phyloP scores from a whole-genome alignment of 1,140 invertebrate genomes.

The Akabosia matsudoensis region DNA sequence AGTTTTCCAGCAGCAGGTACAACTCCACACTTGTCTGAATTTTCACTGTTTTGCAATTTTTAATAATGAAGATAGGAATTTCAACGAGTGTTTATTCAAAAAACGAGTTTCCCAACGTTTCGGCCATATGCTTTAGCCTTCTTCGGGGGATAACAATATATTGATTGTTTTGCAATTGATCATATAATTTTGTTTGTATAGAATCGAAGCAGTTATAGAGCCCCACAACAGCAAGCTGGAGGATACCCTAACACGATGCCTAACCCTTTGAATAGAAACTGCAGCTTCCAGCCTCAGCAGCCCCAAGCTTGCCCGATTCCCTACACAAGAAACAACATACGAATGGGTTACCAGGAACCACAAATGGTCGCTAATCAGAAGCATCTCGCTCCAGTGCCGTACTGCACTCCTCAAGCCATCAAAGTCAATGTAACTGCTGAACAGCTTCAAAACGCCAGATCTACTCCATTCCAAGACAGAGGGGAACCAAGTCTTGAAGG shows the following conservation, averaged over 20 bases:
- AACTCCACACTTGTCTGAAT: background rate
- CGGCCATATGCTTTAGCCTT: too few species aligned
- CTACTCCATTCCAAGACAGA: background rate
- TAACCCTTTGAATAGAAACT: too few species aligned
- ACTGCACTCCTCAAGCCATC: constrained; percentile 6
- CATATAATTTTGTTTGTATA: background rate
- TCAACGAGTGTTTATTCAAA: too few species aligned
- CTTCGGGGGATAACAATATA: too few species aligned
- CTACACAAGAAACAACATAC: background rate
- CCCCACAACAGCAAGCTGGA: background rate
- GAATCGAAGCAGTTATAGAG: background rate
- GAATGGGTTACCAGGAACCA: background rate
- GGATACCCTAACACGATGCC: too few species aligned
- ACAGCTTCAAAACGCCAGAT: background rate
- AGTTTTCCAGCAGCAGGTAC: background rate
- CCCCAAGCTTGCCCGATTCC: too few species aligned
- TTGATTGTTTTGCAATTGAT: too few species aligned
- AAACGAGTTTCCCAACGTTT: too few species aligned
- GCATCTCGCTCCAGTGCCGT: background rate
- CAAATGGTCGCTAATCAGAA: background rate
- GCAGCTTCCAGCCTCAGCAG: background rate
- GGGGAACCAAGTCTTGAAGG: background rate
- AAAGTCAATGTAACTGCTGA: constrained; percentile 14
- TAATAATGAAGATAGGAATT: too few species aligned
- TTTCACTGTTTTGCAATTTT: too few species aligned